These are phyloP conservation scores for Montifringilla adamsi DNA, from an alignment of 2,113 vertebrate genomes.

Conservation along the genomic window DNA sequence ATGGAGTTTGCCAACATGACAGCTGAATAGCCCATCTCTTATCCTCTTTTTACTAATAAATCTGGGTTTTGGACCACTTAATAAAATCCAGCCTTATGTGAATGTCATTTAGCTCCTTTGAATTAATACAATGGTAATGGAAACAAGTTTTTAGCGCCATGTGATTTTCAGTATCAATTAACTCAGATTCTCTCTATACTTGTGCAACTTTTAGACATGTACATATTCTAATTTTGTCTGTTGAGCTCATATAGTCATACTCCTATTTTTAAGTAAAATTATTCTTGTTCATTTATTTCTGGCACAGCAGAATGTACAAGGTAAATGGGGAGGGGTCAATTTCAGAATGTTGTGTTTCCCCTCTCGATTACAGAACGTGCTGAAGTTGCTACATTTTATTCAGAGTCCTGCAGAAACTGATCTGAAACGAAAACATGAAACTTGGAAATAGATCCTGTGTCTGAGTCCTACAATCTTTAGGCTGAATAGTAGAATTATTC, in stretches of 20 bases:
- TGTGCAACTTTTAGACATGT: background rate
- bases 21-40: background rate
- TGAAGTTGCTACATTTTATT: background rate
- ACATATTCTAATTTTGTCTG: background rate
- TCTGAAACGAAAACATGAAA: conserved; percentile 9
- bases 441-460: conserved; percentile 1
- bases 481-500: background rate
- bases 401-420: background rate
- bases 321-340: background rate
- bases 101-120: background rate
- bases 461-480: background rate
- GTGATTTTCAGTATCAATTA: background rate
- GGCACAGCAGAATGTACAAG: background rate
- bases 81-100: background rate
- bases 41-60: background rate
- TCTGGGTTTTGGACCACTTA: background rate
- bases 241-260: background rate
- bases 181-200: background rate
- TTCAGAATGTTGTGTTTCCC: background rate
- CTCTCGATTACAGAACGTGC: background rate
- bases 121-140: background rate
- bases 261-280: background rate
- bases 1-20: background rate
- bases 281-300: background rate
- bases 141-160: background rate